These are phyloP conservation scores for Mus spretus DNA, from an alignment of 2,797 vertebrate genomes.

Conservation along the genomic window DNA sequence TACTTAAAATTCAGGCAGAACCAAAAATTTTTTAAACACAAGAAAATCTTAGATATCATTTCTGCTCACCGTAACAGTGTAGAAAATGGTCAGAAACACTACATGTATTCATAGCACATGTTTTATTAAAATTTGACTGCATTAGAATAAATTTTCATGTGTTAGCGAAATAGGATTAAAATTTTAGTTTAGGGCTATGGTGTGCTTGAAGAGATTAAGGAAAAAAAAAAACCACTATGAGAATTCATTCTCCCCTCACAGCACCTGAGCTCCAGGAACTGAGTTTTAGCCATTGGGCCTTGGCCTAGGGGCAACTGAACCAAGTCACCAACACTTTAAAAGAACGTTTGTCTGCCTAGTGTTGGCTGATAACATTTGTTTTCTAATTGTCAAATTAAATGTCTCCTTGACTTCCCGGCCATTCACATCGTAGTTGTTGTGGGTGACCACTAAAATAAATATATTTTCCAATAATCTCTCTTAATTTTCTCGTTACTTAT, in stretches of 20 bases:
- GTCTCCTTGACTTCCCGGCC: conserved; percentile 15
- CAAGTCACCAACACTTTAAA: not conserved
- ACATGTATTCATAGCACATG: conserved; percentile 7
- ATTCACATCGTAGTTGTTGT: not conserved
- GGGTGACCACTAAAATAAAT: not conserved
- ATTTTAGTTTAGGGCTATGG: not conserved
- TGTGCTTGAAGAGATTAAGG: not conserved
- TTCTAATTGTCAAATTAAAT: not conserved
- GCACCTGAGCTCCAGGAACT: not conserved
- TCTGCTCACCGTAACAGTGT: not conserved
- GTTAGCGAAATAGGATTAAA: conserved; percentile 24
- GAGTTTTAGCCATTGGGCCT: not conserved
- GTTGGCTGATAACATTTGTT: not conserved
- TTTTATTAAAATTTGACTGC: conserved; percentile 35
- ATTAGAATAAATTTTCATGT: conserved; percentile 14
- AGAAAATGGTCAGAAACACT: conserved; percentile 12
- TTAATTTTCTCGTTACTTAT: not conserved
- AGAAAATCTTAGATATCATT: conserved; percentile 33
- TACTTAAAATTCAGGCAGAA: conserved; percentile 36
- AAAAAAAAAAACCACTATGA: not conserved
- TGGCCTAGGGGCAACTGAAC: not conserved
- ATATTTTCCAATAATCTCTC: not conserved
- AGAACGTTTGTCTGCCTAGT: not conserved
- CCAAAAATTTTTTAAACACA: not conserved
- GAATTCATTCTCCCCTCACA: not conserved